A percentile compares a stretch with the other conserved stretches of the same genome.
phyloP scores from a whole-genome alignment of 2,797 vertebrate species.

The Melopsittacus undulatus region DNA sequence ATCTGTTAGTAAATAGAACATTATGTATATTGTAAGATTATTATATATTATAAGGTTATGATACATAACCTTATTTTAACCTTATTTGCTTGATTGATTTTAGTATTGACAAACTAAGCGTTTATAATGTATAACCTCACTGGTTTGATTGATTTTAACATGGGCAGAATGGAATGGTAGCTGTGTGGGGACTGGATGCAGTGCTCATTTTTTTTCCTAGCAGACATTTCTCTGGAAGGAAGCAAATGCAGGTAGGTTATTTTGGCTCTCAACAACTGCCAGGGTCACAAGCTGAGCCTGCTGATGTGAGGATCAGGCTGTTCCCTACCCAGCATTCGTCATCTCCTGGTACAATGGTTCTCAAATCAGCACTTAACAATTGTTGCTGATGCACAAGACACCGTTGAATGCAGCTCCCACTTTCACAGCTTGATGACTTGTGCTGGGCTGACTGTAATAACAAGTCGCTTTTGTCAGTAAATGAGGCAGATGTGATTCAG shows the following conservation, averaged over 20 bases:
- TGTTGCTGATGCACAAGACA: background rate
- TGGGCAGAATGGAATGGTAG: background rate
- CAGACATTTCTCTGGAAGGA: background rate
- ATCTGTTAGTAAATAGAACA: background rate
- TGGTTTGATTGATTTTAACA: background rate
- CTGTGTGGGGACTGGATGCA: background rate
- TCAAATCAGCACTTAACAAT: background rate
- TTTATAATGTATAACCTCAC: background rate
- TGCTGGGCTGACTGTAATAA: background rate
- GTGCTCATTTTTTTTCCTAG: background rate
- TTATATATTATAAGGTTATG: background rate
- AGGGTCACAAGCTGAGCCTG: background rate
- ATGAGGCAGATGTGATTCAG: constrained; percentile 63
- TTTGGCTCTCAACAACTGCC: background rate
- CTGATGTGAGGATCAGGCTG: background rate
- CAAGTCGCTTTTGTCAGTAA: constrained; percentile 40
- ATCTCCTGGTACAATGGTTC: background rate
- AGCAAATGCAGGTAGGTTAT: background rate
- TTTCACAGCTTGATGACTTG: background rate
- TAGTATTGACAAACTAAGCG: background rate
- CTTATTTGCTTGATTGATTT: background rate
- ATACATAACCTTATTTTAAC: background rate
- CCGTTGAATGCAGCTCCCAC: background rate
- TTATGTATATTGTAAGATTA: background rate
- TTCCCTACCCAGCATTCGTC: background rate